Conservation (phyloP, 2,888 invertebrate genomes). For the Philaethria dido region DNA sequence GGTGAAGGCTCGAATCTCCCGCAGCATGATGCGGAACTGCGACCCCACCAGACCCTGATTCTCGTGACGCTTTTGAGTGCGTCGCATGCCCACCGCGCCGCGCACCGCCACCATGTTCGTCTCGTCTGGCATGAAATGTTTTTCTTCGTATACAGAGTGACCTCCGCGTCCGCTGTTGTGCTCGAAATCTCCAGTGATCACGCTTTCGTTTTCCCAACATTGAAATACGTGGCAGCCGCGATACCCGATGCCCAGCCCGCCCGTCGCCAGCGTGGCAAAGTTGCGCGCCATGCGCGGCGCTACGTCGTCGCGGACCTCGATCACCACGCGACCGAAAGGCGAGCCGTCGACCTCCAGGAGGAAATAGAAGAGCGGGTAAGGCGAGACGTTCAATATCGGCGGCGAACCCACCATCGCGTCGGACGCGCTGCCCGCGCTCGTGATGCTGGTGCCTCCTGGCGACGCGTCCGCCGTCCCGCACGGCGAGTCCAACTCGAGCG, state of each 20-base stretch:
- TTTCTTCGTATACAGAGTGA: conserved; percentile 89
- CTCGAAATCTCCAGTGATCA: conserved; percentile 92
- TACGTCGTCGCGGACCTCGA: conserved; percentile 90
- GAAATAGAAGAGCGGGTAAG: conserved; percentile 89
- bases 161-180: conserved; percentile 92
- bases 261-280: conserved; percentile 88
- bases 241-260: conserved; percentile 90
- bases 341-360: conserved; percentile 89
- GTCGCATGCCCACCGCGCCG: conserved; percentile 92
- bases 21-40: conserved; percentile 91
- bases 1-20: conserved; percentile 92
- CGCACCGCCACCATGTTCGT: conserved; percentile 89
- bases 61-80: conserved; percentile 91
- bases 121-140: conserved; percentile 92
- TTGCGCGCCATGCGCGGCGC: conserved; percentile 93
- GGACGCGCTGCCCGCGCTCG: not conserved
- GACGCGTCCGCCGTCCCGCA: too few relatives aligned
- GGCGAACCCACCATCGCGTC: conserved; percentile 60
- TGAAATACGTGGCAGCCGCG: conserved; percentile 92
- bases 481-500: too few relatives aligned
- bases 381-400: conserved; percentile 49
- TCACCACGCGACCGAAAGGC: conserved; percentile 88
- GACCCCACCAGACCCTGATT: conserved; percentile 92
- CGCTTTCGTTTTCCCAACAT: conserved; percentile 92
- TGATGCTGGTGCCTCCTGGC: not conserved